phyloP scores from a whole-genome alignment of 2,797 vertebrate species.

The Platalea minor region DNA sequence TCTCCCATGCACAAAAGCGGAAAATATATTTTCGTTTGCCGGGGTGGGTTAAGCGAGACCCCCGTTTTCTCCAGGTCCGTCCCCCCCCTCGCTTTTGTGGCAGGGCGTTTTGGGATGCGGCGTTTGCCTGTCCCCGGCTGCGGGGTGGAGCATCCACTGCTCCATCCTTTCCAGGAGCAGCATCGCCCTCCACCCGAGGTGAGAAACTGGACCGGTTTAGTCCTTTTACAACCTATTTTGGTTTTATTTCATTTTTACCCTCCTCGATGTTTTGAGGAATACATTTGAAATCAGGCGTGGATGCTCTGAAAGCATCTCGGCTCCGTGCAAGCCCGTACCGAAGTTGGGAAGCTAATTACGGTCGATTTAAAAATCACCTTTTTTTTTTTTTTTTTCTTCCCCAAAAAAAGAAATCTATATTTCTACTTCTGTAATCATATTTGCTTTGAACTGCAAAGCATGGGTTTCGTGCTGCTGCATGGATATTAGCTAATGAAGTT shows the following conservation, averaged over 20 bases:
- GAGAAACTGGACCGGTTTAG: neutral
- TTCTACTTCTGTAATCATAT: neutral
- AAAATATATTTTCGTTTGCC: neutral
- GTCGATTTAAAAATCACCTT: neutral
- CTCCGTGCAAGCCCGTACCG: fast-evolving
- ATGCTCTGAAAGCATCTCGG: neutral
- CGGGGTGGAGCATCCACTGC: neutral
- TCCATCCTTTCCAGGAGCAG: neutral
- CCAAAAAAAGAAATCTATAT: neutral
- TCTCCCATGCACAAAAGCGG: constrained; percentile 22
- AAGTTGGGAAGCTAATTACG: fast-evolving
- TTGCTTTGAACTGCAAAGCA: neutral
- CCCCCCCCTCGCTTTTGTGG: neutral
- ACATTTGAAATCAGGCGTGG: neutral
- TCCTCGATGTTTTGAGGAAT: neutral
- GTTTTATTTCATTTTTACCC: neutral
- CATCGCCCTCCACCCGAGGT: neutral
- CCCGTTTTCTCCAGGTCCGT: neutral
- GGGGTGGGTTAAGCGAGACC: neutral
- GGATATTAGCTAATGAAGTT: neutral
- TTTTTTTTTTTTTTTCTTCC: neutral
- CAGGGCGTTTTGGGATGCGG: neutral
- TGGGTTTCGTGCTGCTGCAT: fast-evolving
- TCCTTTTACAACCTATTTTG: neutral
- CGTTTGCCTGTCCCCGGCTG: fast-evolving